phyloP scores from a whole-genome alignment of 2,888 invertebrate species.

The Melanargia galathea region DNA sequence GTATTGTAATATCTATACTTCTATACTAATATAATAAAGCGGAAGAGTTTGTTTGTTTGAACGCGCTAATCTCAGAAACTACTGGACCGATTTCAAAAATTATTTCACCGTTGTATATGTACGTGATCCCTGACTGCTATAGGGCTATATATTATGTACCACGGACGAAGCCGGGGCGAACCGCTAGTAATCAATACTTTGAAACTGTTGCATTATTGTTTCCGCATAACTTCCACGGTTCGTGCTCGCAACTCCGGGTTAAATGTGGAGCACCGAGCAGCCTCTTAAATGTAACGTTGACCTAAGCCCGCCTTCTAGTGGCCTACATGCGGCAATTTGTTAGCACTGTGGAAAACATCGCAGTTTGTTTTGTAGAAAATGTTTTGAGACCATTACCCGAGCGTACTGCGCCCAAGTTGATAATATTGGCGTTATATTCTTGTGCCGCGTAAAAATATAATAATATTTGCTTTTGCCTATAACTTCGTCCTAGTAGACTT shows the following conservation, averaged over 20 bases:
- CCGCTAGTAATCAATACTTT: too few species aligned
- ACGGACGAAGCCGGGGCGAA: too few species aligned
- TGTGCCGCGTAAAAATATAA: slow-evolving; percentile 4
- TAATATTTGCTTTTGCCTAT: background rate
- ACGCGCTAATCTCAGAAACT: too few species aligned
- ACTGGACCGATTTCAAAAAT: too few species aligned
- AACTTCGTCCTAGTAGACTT: too few species aligned
- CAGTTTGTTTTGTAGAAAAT: slow-evolving; percentile 14
- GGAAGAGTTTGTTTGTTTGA: too few species aligned
- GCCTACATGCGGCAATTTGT: slow-evolving; percentile 35
- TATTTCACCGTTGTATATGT: too few species aligned
- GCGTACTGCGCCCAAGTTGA: slow-evolving; percentile 12
- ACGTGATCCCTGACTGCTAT: too few species aligned
- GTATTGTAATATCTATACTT: too few species aligned
- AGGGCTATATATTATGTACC: too few species aligned
- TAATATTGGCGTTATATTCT: slow-evolving; percentile 7
- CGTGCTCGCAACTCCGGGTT: slow-evolving; percentile 5
- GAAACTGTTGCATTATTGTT: background rate
- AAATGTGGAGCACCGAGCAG: slow-evolving; percentile 27
- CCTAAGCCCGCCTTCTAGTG: slow-evolving; percentile 27
- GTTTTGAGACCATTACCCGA: slow-evolving; percentile 21
- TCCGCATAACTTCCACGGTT: slow-evolving; percentile 6
- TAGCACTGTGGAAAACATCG: slow-evolving; percentile 22
- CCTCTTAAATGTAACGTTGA: slow-evolving; percentile 32
- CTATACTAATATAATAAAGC: too few species aligned